Conservation (phyloP, 1,140 invertebrate species). For the Meloidogyne exigua region DNA sequence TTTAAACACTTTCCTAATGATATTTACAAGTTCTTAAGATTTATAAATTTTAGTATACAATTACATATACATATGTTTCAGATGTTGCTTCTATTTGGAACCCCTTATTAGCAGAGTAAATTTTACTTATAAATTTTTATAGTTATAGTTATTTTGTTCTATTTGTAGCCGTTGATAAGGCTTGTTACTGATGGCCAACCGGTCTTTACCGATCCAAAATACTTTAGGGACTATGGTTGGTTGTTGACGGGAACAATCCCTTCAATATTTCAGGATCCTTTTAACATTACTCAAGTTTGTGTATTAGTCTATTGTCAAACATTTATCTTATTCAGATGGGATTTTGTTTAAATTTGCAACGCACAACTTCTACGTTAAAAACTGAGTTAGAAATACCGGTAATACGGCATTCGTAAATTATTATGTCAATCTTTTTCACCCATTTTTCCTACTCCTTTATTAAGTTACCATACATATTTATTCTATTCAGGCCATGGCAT, state of each 20-base stretch:
- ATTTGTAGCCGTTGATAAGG: slow-evolving; percentile 52
- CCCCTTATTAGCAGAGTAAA: slow-evolving; percentile 53
- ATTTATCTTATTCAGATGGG: slow-evolving; percentile 42
- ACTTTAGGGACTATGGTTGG: slow-evolving; percentile 63
- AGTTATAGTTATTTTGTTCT: slow-evolving; percentile 1
- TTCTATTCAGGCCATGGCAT: slow-evolving; percentile 42
- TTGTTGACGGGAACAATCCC: slow-evolving; percentile 57
- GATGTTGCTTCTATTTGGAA: slow-evolving; percentile 57
- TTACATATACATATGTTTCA: background rate
- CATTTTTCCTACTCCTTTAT: too few relatives aligned
- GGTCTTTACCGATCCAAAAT: slow-evolving; percentile 62
- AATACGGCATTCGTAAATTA: background rate
- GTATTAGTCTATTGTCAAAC: slow-evolving; percentile 1
- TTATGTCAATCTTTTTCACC: too few relatives aligned
- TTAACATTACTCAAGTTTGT: slow-evolving; percentile 49
- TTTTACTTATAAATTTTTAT: background rate
- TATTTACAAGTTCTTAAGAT: slow-evolving; percentile 52
- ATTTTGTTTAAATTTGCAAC: slow-evolving; percentile 61
- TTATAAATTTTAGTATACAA: background rate
- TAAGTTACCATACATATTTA: too few relatives aligned
- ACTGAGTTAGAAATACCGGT: slow-evolving; percentile 46
- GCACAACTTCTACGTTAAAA: slow-evolving; percentile 51
- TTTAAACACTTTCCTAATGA: slow-evolving; percentile 60
- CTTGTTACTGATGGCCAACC: slow-evolving; percentile 55
- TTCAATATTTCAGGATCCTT: slow-evolving; percentile 49